Percentiles rank a stretch among this genome's conserved stretches.
These are phyloP conservation scores for Nibea albiflora DNA, from an alignment of 2,113 vertebrate genomes.

Conservation along the genomic window DNA sequence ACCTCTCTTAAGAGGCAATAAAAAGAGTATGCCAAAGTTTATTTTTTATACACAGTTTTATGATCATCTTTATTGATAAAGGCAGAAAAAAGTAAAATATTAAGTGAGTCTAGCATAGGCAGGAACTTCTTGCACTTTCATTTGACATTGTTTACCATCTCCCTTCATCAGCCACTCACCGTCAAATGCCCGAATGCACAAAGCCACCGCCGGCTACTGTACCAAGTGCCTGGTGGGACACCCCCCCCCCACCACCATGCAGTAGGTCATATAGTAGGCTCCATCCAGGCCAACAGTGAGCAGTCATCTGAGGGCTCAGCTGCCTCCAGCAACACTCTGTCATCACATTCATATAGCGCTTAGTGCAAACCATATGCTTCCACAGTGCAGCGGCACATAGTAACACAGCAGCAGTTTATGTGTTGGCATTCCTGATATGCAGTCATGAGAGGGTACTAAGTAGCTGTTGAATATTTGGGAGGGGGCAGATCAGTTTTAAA, in stretches of 20 bases:
- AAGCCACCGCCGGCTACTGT: constrained; percentile 40
- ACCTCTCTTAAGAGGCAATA: background rate
- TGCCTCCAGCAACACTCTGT: constrained; percentile 71
- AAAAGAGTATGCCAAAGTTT: background rate
- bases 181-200: constrained; percentile 26
- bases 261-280: constrained; percentile 51
- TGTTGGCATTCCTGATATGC: constrained; percentile 74
- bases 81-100: constrained; percentile 25
- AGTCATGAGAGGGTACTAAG: constrained; percentile 62
- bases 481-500: constrained; percentile 37
- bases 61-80: background rate
- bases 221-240: constrained; percentile 46
- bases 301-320: constrained; percentile 60
- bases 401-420: constrained; percentile 74
- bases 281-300: constrained; percentile 56
- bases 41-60: constrained; percentile 13
- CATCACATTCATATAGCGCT: constrained; percentile 67
- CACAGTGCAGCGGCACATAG: constrained; percentile 44
- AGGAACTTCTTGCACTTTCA: background rate
- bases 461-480: constrained; percentile 70
- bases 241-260: constrained; percentile 29
- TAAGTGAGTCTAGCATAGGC: constrained; percentile 29
- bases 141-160: constrained; percentile 39
- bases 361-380: constrained; percentile 72
- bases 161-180: background rate